Evolutionary conservation across 1,140 invertebrate genomes (phyloP).

Genomic region (Elysia chlorotica): DNA sequence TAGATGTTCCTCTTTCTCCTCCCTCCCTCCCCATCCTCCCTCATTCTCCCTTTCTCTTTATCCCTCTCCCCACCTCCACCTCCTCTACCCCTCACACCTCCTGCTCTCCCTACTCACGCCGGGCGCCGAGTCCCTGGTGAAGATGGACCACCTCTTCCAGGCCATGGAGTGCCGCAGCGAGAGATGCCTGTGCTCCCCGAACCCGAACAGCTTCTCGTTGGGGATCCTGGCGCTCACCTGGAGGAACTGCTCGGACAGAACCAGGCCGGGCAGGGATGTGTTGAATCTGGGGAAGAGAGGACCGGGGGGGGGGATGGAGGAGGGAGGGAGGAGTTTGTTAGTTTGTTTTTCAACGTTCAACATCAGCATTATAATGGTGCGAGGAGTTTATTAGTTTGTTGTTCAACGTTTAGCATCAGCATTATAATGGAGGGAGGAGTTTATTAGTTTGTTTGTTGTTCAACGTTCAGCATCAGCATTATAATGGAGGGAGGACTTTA

Average conservation of each 20-base stretch:
- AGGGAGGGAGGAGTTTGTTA: background rate
- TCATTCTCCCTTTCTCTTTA: background rate
- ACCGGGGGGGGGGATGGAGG: background rate
- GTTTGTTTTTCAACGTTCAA: too few species aligned
- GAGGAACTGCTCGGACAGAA: constrained; percentile 59
- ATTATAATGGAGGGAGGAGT: background rate
- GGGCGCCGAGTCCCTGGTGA: constrained; percentile 45
- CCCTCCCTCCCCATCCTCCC: background rate
- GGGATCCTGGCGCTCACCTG: constrained; percentile 57
- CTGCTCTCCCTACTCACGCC: constrained; percentile 34
- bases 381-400: constrained; percentile 32
- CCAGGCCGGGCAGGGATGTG: constrained; percentile 60
- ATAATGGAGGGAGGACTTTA: background rate
- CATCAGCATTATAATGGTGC: too few species aligned
- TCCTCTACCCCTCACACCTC: too few species aligned
- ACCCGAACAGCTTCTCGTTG: constrained; percentile 57
- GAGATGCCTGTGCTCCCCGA: constrained; percentile 61
- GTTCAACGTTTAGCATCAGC: too few species aligned
- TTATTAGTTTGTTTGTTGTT: background rate
- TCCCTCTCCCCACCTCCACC: background rate
- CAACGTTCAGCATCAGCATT: background rate
- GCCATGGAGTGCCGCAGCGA: constrained; percentile 52
- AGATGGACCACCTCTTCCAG: constrained; percentile 54
- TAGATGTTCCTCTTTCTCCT: too few species aligned
- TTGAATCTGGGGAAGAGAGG: constrained; percentile 23